phyloP scores from a whole-genome alignment of 2,797 vertebrate genomes.

The Mastacembelus armatus region DNA sequence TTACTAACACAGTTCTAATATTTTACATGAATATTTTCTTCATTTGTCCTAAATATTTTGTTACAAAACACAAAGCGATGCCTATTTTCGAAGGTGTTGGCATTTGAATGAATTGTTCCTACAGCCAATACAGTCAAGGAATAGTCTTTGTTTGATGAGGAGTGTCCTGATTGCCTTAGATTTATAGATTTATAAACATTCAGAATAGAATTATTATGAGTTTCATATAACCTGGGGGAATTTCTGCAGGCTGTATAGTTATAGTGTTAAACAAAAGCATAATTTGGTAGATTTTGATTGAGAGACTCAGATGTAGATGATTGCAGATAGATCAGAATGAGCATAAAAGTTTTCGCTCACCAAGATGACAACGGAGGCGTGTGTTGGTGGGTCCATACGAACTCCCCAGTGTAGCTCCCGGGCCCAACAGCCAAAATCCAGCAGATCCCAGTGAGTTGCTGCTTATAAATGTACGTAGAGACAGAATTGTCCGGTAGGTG shows the following conservation, averaged over 20 bases:
- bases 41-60: not conserved
- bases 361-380: constrained; percentile 89
- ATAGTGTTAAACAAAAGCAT: not conserved
- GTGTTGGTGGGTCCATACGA: constrained; percentile 91
- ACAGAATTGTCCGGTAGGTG: constrained; percentile 87
- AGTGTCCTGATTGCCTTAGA: too few species aligned
- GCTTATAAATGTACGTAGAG: constrained; percentile 88
- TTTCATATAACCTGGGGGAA: not conserved
- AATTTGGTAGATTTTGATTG: not conserved
- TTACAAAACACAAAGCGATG: not conserved
- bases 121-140: too few species aligned
- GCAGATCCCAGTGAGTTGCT: constrained; percentile 90
- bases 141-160: too few species aligned
- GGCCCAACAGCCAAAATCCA: constrained; percentile 88
- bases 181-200: too few species aligned
- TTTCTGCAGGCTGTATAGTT: not conserved
- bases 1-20: too few species aligned
- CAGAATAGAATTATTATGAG: not conserved
- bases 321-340: not conserved
- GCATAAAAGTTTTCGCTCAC: constrained; percentile 83
- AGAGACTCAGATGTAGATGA: not conserved
- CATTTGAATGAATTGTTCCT: not conserved
- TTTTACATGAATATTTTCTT: too few species aligned
- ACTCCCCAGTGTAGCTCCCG: constrained; percentile 85
- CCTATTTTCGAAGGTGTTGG: not conserved